Base-by-base conservation (phyloP, 2,113 vertebrate species). In the Centropristis striata region DNA sequence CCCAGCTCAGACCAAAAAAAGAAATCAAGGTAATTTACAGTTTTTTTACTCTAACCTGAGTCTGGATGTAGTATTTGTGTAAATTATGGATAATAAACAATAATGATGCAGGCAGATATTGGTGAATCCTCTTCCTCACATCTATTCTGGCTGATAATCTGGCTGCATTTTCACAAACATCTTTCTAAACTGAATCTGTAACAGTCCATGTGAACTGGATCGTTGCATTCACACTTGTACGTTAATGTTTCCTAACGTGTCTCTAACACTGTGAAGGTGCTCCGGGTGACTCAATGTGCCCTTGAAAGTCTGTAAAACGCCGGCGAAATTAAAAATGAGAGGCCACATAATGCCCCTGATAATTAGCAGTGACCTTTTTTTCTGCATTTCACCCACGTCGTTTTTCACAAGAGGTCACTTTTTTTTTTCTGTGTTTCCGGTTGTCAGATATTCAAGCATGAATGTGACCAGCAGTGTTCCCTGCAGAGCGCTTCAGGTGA, bases 321-420 rank as follows among this genome's bases (percentile, higher is more conserved):
- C 64, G 12, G 27, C 21, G 20, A 49, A 53, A 66, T 78, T 55
- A 66, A 58, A 65, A 71, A 57, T 49, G 44, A 60, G 59, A 23
- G 23, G 39, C 23, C 12, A 63, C 53, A 75, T 18, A 46, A 70
- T 57, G 47, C 39, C 59, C 59, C 36, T 44, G 74, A 73, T 78
- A 69, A 74, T 78, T 46, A 63, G 21, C n/a, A 39, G 55, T 23
- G 3, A 5, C 46, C 23, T 42, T 32, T 64, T 32, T 63, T 32
- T 71, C 57, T 61, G 58, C 18, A 57, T 73, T 50, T 55, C 61
- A 68, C 54, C 53, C 0, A 0, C 28, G 25, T 39, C 18, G 47
- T 71, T 71, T 60, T 71, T 67, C 54, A 80, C 66, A 51, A 41
- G n/a, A 64, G 59, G 65, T 70, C 64, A 51, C 20, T 39, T 50